These are phyloP conservation scores for Myotis davidii DNA, from an alignment of 2,113 vertebrate species.

Conservation along the genomic window DNA sequence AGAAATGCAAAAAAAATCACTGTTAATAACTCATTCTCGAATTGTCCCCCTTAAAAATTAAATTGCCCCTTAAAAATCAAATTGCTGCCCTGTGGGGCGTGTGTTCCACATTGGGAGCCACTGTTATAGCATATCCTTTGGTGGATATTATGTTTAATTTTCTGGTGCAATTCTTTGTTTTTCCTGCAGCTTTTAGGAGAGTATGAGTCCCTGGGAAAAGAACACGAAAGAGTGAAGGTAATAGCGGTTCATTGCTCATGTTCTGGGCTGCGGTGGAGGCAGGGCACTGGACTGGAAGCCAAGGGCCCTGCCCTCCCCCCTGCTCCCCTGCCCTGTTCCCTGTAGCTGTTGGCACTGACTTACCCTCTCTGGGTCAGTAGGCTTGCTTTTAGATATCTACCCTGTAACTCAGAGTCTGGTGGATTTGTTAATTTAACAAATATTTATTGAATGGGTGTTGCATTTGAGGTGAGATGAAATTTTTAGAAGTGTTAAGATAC, in stretches of 20 bases:
- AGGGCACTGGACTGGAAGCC: neutral
- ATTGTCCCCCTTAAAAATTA: too few species aligned
- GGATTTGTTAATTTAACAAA: neutral
- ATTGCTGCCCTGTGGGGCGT: too few species aligned
- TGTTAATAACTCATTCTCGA: too few species aligned
- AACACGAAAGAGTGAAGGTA: slow-evolving; percentile 94
- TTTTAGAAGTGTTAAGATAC: neutral
- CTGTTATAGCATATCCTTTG: neutral
- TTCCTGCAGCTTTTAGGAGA: slow-evolving; percentile 91
- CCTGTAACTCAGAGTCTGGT: neutral
- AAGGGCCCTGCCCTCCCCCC: neutral
- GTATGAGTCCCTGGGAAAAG: slow-evolving; percentile 93
- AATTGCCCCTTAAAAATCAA: too few species aligned
- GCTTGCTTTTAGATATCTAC: neutral
- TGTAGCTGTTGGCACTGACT: neutral
- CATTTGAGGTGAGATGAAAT: neutral
- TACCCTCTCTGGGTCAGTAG: neutral
- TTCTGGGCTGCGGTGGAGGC: neutral
- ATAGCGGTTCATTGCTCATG: slow-evolving; percentile 50
- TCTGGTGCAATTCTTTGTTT: slow-evolving; percentile 53
- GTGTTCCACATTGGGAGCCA: too few species aligned
- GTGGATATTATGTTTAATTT: neutral
- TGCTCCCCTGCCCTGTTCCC: neutral
- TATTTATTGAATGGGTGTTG: neutral
- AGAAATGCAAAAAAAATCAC: too few species aligned